Evolutionary conservation across 2,113 vertebrate species (phyloP).

Genomic region (Aplodontia rufa): DNA sequence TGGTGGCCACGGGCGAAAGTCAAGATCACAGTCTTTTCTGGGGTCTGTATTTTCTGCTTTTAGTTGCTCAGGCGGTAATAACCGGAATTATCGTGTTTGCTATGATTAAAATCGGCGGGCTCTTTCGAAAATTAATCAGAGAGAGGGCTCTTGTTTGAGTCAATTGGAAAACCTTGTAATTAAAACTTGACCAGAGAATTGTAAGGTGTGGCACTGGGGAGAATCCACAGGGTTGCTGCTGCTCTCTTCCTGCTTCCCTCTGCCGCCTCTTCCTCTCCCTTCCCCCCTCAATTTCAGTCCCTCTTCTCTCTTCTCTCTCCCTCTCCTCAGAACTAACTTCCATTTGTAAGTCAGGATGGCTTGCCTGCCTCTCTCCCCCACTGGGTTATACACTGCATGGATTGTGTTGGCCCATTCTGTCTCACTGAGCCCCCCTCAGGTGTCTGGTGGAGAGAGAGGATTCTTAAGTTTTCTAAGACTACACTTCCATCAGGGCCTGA

Average conservation of each 20-base stretch:
- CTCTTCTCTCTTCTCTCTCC: rapidly evolving
- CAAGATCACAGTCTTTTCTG: background rate
- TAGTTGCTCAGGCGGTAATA: conserved; percentile 67
- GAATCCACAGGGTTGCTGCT: background rate
- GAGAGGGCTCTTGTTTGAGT: background rate
- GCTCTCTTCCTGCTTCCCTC: too few relatives aligned
- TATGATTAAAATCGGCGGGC: conserved; percentile 72
- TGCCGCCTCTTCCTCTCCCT: background rate
- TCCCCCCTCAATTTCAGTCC: too few relatives aligned
- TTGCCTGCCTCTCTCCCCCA: background rate
- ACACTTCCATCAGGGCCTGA: background rate
- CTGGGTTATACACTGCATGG: rapidly evolving
- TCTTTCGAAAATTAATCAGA: conserved; percentile 67
- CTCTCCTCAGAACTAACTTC: background rate
- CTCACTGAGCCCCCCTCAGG: too few relatives aligned
- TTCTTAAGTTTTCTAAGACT: background rate
- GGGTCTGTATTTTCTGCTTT: conserved; percentile 74
- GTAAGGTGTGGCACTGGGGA: background rate
- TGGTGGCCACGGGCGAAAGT: background rate
- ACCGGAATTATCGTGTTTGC: conserved; percentile 72
- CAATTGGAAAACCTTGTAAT: background rate
- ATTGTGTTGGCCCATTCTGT: background rate
- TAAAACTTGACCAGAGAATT: background rate
- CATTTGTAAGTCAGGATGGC: background rate
- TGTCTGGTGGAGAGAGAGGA: background rate